Evolutionary conservation across 1,140 invertebrate genomes (phyloP), one percentile per base, ranked within the genome.

Genomic region (Drosophila willistoni): DNA sequence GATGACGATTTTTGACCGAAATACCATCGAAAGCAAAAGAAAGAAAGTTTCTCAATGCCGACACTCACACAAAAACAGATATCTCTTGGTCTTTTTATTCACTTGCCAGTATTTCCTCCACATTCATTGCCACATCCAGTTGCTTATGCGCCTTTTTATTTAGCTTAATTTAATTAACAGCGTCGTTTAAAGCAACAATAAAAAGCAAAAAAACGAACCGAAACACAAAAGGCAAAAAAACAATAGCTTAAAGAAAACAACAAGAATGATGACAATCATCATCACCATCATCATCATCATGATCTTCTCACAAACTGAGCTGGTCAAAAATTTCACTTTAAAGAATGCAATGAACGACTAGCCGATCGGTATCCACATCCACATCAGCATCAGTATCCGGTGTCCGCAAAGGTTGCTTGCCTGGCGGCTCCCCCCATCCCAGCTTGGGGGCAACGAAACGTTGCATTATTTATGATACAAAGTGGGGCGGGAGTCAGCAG

Each of bases 11-110:
- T 29, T 66, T 84, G 84, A 89, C 84, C 84, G 85, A 90, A 89
- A 89, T 84, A 79, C 84, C 84, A 89, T 81, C 78, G 84, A 89
- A 89, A 90, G 85, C 80, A 89, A 89, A 73, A 83, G 73, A 89
- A 29, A 89, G 84, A 89, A 89, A 89, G 84, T 87, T 83, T 66
- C 77, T 68, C 81, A 85, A 81, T 85, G 77, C 65, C 59, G 34
- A 36, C 29, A 34, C 56, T 36, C 29, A 17, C 34, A 7, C 5
- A 1, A 25, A 60, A 12, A 60, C 29, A 60, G 17, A 60, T 39
- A 60, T 19, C 5, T 59, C 14, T 77, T 77, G 64, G 76, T 64
- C 57, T 59, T 64, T 76, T 64, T 64, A 60, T 69, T 77, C 60
- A 76, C 60, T 76, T 77, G 73, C 17, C 65, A 67, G 75, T 74